Conservation (phyloP, 2,113 vertebrate species). For the Hippolais icterina region DNA sequence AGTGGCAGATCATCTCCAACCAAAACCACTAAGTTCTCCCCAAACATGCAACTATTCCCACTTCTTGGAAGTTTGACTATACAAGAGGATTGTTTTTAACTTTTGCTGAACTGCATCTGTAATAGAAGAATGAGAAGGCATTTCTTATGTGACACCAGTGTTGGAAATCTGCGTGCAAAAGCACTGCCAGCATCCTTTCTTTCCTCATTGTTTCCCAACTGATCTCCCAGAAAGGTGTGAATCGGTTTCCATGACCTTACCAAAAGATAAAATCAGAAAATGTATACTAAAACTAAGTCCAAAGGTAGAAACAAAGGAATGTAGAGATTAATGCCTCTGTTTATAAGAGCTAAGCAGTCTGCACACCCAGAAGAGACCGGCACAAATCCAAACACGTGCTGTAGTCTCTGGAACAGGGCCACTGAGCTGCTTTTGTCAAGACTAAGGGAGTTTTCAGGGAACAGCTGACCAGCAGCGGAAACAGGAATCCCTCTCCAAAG, state of each 20-base stretch:
- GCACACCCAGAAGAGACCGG: fast-evolving
- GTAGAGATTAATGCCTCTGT: not conserved
- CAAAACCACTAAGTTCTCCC: not conserved
- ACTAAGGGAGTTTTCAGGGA: not conserved
- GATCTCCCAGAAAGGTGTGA: not conserved
- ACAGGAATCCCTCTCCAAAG: not conserved
- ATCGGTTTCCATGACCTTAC: not conserved
- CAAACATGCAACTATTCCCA: not conserved
- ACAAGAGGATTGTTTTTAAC: not conserved
- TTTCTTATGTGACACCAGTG: not conserved
- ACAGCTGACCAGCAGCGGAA: not conserved
- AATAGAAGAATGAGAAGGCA: not conserved
- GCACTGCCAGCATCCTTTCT: not conserved
- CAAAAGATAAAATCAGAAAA: not conserved
- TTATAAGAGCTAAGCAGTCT: not conserved
- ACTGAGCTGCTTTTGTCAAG: not conserved
- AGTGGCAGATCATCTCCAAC: not conserved
- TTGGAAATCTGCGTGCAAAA: not conserved
- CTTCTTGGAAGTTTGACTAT: not conserved
- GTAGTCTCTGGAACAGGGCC: fast-evolving
- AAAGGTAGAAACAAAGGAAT: not conserved
- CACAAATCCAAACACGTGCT: not conserved
- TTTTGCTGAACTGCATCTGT: not conserved
- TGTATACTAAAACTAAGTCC: not conserved
- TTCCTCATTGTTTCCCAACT: not conserved